Base-by-base conservation (phyloP, 92 coral and sea anemone species). In the Porites divaricata region DNA sequence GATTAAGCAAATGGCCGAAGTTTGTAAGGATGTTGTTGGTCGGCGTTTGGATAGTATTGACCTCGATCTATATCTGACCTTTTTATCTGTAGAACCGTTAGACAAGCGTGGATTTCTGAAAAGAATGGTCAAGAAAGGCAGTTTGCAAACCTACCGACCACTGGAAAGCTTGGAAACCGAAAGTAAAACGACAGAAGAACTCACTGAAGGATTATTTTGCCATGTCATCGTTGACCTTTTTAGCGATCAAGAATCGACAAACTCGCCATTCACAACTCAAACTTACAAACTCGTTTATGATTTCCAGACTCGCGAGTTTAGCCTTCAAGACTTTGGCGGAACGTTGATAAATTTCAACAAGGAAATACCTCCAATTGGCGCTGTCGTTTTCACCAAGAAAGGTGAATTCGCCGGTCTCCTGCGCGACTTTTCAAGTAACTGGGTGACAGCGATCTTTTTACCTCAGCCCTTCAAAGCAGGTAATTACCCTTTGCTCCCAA, bases 81-180 rank as follows among this genome's bases (percentile, higher is more conserved):
- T 91, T 9, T 13, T 94, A 13, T 94, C 95, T 22, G 95, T 88
- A 11, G 98, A 94, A 63, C 88, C 87, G 13, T 91, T 92, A 2
- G 95, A 92, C 75, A 94, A 94, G 63, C 92, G 98, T 58, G 95
- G 95, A 12, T 94, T 94, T 78, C 91, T 94, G 13, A 94, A 92
- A 87, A 87, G 91, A 78, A 94, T 94, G 95, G 95, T 89, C 61
- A 94, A 94, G 88, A 92, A 85, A 85, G 93, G 95, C 48, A 92
- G 88, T 81, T 86, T 94, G 61, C 95, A 94, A 74, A 94, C 92
- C n/a, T 86, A 87, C 77, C 88, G 95, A 62, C 95, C 95, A 8
- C 65, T 92, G 48, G 92, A 87, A 0, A 91, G 92, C 79, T 76
- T 22, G 69, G 67, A 83, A 45, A 83, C 72, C 74, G 80, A 72